Evolutionary conservation across 2,797 vertebrate species (phyloP).

Genomic region (Dipus sagitta): DNA sequence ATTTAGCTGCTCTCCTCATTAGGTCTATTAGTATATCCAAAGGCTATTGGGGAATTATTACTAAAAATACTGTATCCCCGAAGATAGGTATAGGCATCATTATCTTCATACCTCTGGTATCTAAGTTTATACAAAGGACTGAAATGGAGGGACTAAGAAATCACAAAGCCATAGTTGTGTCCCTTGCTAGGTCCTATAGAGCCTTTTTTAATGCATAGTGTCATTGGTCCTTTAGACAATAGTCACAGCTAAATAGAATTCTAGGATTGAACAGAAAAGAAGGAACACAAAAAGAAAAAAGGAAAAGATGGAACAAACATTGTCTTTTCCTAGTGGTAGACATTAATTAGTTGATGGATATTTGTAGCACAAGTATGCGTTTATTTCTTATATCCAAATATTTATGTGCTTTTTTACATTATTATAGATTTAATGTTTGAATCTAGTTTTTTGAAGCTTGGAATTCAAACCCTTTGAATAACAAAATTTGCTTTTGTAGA

Average conservation of each 20-base stretch:
- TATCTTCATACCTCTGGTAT: neutral
- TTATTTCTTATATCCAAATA: slow-evolving; percentile 40
- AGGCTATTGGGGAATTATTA: slow-evolving; percentile 38
- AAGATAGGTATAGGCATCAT: neutral
- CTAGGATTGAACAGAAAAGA: slow-evolving; percentile 55
- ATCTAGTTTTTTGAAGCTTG: slow-evolving; percentile 52
- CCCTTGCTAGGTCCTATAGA: neutral
- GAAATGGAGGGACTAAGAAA: neutral
- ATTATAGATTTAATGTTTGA: slow-evolving; percentile 31
- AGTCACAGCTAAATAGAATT: slow-evolving; percentile 28
- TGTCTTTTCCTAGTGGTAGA: slow-evolving; percentile 31
- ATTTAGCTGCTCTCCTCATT: slow-evolving; percentile 11
- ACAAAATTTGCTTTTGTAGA: slow-evolving; percentile 38
- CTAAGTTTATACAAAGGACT: neutral
- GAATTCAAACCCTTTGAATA: slow-evolving; percentile 24
- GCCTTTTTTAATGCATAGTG: neutral
- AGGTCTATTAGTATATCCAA: neutral
- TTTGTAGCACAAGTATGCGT: neutral
- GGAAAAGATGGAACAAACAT: slow-evolving; percentile 51
- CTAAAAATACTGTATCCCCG: neutral
- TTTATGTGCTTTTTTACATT: neutral
- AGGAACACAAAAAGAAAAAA: neutral
- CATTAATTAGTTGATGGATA: slow-evolving; percentile 17
- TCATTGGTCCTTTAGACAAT: neutral
- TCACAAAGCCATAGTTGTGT: neutral